A percentile compares a stretch with the other conserved stretches of the same genome.
phyloP scores from a whole-genome alignment of 1,140 invertebrate species.

The Nymphalis io region DNA sequence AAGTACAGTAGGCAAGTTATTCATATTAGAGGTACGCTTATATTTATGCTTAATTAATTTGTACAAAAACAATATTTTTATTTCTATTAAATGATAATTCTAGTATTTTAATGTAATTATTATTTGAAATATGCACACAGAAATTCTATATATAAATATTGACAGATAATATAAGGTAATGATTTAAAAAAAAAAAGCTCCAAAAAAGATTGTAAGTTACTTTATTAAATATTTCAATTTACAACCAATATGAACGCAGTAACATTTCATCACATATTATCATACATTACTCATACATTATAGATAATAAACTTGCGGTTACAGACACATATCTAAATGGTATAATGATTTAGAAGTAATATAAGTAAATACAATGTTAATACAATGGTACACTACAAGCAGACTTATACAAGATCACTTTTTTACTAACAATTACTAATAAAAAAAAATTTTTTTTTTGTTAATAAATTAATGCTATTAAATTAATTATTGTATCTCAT shows the following conservation, averaged over 20 bases:
- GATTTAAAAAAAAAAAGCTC: slow-evolving; percentile 17
- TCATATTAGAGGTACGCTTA: too few species aligned
- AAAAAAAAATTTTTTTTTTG: not conserved
- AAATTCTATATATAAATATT: too few species aligned
- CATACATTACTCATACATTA: slow-evolving; percentile 64
- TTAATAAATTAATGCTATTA: slow-evolving; percentile 8
- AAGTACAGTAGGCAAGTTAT: too few species aligned
- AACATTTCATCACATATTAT: slow-evolving; percentile 75
- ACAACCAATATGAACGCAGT: slow-evolving; percentile 76
- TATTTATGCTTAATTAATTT: too few species aligned
- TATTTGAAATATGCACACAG: too few species aligned
- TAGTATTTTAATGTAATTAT: too few species aligned
- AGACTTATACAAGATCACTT: slow-evolving; percentile 6
- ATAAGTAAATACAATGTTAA: slow-evolving; percentile 50
- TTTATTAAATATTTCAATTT: slow-evolving; percentile 80
- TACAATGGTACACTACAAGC: slow-evolving; percentile 33
- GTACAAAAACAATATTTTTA: too few species aligned
- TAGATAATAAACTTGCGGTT: slow-evolving; percentile 64
- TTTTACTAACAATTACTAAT: not conserved
- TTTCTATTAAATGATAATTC: too few species aligned
- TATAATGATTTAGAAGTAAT: slow-evolving; percentile 55
- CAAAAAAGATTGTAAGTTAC: slow-evolving; percentile 60
- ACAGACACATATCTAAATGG: slow-evolving; percentile 71
- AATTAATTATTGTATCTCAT: not conserved
- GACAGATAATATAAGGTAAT: not conserved